Evolutionary conservation across 2,113 vertebrate species (phyloP), one percentile per base, ranked within the genome.

Genomic region (Oreochromis aureus): DNA sequence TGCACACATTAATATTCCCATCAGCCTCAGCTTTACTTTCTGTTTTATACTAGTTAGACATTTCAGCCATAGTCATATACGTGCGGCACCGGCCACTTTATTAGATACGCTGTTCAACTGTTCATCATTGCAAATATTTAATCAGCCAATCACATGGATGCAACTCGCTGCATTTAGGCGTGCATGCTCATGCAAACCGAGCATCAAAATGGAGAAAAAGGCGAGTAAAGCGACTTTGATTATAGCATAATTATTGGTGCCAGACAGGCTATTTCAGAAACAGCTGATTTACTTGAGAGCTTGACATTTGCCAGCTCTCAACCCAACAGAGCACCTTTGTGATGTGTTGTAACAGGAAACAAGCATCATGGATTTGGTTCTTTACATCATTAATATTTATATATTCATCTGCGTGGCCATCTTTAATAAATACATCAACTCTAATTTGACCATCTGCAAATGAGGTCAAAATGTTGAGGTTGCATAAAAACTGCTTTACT

Each of bases 401-500:
- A 51, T 78, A 22, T 39, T 32, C 3, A 78, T 32, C 46, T 78
- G 44, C 30, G 44, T 12, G 44, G 44, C 44, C 0, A 7, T 0
- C 73, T n/a, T 32, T 78, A 78, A n/a, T 53, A 78, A 78, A 7
- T 78, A 53, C 2, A 53, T 6, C 27, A 53, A 53, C 10, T 78
- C 24, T 51, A 48, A 78, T 53, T 78, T 30, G 10, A n/a, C 16
- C 18, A 53, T 34, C 16, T 78, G 73, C 6, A 78, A 34, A 53
- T 34, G 4, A 34, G 73, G 27, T n/a, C 27, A n/a, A 53, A 78
- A 78, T 0, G 27, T 53, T 78, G 18, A 9, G 73, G 10, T 34
- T 78, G 6, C 73, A 53, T 34, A 30, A 78, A 34, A 34, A 78
- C 18, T 51, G 27, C 44, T 78, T 78, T 78, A 53, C 73, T 53